Evolutionary conservation across 2,113 vertebrate species (phyloP).

Genomic region (Sinocyclocheilus grahami): DNA sequence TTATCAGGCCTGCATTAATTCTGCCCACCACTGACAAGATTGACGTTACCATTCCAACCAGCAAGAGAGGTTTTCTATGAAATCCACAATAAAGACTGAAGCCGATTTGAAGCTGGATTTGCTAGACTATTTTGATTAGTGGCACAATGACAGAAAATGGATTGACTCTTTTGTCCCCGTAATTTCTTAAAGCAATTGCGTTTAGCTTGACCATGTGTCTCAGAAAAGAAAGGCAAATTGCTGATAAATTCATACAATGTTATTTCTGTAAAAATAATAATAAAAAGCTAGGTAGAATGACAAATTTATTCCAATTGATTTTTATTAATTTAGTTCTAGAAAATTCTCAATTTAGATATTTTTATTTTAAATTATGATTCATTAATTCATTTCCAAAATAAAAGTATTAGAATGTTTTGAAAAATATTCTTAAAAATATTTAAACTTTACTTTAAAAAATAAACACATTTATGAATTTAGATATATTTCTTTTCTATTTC

Average conservation of each 20-base stretch:
- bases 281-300: too few relatives aligned
- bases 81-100: conserved; percentile 32
- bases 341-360: too few relatives aligned
- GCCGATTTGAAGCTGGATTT: conserved; percentile 15
- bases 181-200: neutral
- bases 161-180: neutral
- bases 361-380: too few relatives aligned
- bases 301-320: too few relatives aligned
- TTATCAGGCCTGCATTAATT: conserved; percentile 59
- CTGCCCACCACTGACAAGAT: conserved; percentile 47
- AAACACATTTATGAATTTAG: too few relatives aligned
- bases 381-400: too few relatives aligned
- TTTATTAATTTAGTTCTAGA: too few relatives aligned
- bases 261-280: neutral
- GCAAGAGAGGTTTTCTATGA: conserved; percentile 11
- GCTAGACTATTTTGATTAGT: neutral
- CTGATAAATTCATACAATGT: neutral
- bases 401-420: too few relatives aligned
- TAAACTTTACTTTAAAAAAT: too few relatives aligned
- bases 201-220: neutral
- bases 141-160: neutral
- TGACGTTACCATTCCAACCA: neutral
- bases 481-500: too few relatives aligned
- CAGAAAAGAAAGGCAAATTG: neutral
- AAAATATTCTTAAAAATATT: too few relatives aligned